These are phyloP conservation scores for Cydia amplana DNA, from an alignment of 1,140 invertebrate species.

Conservation along the genomic window DNA sequence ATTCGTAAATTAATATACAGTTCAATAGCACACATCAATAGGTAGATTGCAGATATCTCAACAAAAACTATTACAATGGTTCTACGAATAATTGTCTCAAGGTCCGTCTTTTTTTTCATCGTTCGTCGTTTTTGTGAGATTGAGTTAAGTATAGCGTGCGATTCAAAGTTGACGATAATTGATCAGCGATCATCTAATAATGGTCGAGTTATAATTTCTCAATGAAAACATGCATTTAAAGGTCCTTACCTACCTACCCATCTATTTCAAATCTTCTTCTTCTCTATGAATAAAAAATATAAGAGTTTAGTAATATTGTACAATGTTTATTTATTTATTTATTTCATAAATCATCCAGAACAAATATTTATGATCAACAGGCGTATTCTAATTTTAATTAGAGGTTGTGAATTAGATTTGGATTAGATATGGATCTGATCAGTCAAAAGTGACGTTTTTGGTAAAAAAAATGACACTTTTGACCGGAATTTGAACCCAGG, in stretches of 20 bases:
- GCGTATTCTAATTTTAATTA: no score
- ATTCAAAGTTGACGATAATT: neutral
- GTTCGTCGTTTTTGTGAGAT: neutral
- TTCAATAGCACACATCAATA: neutral
- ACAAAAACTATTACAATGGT: slow-evolving; percentile 11
- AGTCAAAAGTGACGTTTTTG: no score
- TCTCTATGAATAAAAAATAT: neutral
- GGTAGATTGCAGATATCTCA: neutral
- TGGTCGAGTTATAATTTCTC: no score
- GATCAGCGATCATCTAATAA: neutral
- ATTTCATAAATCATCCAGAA: no score
- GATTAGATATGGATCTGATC: no score
- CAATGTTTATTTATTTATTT: no score
- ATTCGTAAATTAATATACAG: neutral
- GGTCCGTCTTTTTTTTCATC: neutral
- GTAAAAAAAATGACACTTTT: no score
- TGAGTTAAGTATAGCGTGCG: neutral
- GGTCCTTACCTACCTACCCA: no score
- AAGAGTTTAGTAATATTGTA: neutral
- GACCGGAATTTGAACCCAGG: no score
- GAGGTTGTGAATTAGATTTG: no score
- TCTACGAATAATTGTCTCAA: slow-evolving; percentile 1
- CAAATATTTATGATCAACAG: no score
- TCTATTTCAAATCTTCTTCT: neutral
- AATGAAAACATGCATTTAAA: no score